Evolutionary conservation across 2,113 vertebrate genomes (phyloP).

Genomic region (Crotalus horridus): DNA sequence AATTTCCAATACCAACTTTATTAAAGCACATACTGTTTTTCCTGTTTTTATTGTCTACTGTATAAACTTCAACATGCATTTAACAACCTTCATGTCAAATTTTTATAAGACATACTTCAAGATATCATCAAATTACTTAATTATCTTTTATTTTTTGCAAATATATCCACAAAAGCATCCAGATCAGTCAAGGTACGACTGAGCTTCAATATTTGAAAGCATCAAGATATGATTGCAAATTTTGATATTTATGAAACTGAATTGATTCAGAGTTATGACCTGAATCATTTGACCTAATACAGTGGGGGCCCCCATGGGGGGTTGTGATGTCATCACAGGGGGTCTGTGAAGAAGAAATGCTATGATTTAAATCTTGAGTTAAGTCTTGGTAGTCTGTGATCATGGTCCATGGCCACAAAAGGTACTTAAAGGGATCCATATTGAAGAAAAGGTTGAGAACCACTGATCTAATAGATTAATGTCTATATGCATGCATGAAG

Average conservation of each 20-base stretch:
- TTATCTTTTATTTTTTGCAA: background rate
- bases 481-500: background rate
- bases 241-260: background rate
- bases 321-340: background rate
- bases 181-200: background rate
- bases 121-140: too few relatives aligned
- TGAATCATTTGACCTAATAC: background rate
- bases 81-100: background rate
- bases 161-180: background rate
- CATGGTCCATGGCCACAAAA: background rate
- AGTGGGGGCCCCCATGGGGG: accelerated
- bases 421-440: background rate
- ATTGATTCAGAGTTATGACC: background rate
- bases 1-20: background rate
- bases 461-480: background rate
- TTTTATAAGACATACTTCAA: background rate
- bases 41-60: background rate
- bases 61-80: background rate
- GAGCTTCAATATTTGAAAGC: background rate
- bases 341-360: background rate
- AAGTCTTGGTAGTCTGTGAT: background rate
- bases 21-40: background rate
- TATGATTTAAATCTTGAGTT: background rate
- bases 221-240: background rate
- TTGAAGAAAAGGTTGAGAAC: background rate